Percentiles rank a stretch among this genome's conserved stretches.
These are phyloP conservation scores for Loxodonta africana DNA, from an alignment of 2,113 vertebrate species.

Conservation along the genomic window DNA sequence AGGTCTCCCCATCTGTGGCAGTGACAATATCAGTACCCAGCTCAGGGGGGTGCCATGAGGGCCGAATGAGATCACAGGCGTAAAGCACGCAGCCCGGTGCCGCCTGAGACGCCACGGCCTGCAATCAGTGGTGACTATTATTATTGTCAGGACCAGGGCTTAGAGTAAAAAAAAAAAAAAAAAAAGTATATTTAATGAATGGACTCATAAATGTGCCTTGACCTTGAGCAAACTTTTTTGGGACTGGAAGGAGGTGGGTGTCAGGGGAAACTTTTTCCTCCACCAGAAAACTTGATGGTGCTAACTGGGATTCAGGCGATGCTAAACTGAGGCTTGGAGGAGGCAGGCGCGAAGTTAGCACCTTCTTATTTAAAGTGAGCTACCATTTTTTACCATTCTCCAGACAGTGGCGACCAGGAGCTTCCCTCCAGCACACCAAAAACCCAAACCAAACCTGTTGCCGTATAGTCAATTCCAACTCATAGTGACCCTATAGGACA, in stretches of 20 bases:
- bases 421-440: background rate
- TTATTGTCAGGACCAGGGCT: rapidly evolving
- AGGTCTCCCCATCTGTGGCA: rapidly evolving
- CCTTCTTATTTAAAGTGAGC: background rate
- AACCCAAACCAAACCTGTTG: too few relatives aligned
- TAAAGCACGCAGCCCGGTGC: too few relatives aligned
- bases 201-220: background rate
- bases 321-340: background rate
- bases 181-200: background rate
- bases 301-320: background rate
- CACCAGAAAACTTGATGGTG: background rate
- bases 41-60: background rate
- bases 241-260: background rate
- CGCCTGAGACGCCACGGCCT: rapidly evolving
- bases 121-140: rapidly evolving
- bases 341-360: background rate
- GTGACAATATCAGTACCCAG: background rate
- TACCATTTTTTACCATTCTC: background rate
- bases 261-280: background rate
- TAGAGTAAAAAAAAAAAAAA: too few relatives aligned
- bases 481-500: too few relatives aligned
- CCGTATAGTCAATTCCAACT: too few relatives aligned
- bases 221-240: background rate
- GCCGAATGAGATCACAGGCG: background rate
- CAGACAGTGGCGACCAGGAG: background rate